phyloP scores from a whole-genome alignment of 2,113 vertebrate species.

The Coracopsis vasa region DNA sequence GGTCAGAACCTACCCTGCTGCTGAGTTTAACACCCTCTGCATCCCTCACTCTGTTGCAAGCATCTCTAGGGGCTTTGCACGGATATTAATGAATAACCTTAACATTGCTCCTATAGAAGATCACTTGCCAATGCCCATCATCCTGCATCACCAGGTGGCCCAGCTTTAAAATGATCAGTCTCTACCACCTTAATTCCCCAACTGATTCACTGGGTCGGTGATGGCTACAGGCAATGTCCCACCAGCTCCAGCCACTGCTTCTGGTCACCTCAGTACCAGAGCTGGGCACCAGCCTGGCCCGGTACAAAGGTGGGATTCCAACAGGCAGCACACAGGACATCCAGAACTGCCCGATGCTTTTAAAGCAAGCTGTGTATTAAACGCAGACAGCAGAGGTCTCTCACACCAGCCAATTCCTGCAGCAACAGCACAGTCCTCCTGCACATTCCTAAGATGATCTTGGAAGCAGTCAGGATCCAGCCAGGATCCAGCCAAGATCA shows the following conservation, averaged over 20 bases:
- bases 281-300: rapidly evolving
- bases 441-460: background rate
- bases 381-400: background rate
- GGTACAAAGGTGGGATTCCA: too few species aligned
- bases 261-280: background rate
- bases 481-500: background rate
- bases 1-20: background rate
- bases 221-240: rapidly evolving
- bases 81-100: too few species aligned
- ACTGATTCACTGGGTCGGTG: rapidly evolving
- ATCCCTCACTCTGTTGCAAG: background rate
- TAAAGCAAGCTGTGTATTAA: background rate
- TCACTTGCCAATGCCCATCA: rapidly evolving
- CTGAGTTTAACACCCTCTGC: background rate
- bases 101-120: background rate
- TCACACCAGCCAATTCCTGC: background rate
- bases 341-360: background rate
- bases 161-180: background rate
- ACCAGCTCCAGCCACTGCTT: background rate
- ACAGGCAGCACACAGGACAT: background rate
- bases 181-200: background rate
- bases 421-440: background rate
- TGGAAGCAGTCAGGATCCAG: background rate
- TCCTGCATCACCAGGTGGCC: background rate
- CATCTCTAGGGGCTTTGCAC: background rate